A percentile compares a stretch with the other conserved stretches of the same genome.
These are phyloP conservation scores for Toxonevra muliebris DNA, from an alignment of 2,888 invertebrate species.

Conservation along the genomic window DNA sequence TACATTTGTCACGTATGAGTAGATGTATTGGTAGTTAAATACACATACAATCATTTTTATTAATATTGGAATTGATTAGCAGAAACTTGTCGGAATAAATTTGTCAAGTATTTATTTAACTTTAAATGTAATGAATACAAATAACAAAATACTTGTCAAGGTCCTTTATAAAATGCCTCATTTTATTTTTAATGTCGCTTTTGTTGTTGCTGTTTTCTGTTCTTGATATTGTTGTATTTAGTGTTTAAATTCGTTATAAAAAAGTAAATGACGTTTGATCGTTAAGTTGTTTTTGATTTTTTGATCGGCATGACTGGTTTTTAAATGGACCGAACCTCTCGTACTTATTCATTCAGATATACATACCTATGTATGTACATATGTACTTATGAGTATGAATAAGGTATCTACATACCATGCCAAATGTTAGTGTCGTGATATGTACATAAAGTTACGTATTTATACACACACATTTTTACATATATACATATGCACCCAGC, in stretches of 20 bases:
- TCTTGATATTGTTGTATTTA: slow-evolving; percentile 1
- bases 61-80: not conserved
- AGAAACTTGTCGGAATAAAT: not conserved
- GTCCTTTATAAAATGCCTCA: slow-evolving; percentile 20
- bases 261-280: not conserved
- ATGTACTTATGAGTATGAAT: not conserved
- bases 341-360: not conserved
- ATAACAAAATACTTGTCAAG: slow-evolving; percentile 27
- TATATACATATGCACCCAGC: too few relatives aligned
- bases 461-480: too few relatives aligned
- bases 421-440: too few relatives aligned
- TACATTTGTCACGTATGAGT: too few relatives aligned
- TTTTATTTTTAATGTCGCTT: not conserved
- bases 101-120: not conserved
- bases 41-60: too few relatives aligned
- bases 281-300: not conserved
- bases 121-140: slow-evolving; percentile 6
- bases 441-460: too few relatives aligned
- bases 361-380: not conserved
- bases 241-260: not conserved
- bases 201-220: slow-evolving; percentile 10
- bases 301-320: not conserved
- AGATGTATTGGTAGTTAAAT: too few relatives aligned
- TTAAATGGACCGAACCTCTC: not conserved
- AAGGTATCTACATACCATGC: too few relatives aligned